Conservation (phyloP, 92 coral and sea anemone species). For the Palythoa grandiflora region DNA sequence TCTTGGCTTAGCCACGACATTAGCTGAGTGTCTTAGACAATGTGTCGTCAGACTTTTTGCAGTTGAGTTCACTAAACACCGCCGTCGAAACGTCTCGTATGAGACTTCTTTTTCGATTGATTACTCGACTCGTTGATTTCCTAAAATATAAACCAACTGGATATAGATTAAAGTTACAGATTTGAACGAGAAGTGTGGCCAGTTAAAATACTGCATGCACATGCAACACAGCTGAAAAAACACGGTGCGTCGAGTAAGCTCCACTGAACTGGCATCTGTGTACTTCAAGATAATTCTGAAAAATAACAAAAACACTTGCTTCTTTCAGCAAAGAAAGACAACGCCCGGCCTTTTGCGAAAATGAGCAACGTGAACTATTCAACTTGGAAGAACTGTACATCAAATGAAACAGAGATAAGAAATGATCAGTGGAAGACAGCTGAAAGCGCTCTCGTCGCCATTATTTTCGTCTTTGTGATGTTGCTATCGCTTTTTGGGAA, state of each 20-base stretch:
- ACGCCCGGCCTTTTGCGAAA: too few relatives aligned
- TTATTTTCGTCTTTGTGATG: slow-evolving; percentile 59
- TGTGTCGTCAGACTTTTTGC: slow-evolving; percentile 5
- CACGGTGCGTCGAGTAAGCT: slow-evolving; percentile 1
- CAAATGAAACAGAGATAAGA: neutral
- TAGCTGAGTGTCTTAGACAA: neutral
- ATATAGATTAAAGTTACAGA: neutral
- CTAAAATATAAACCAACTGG: neutral
- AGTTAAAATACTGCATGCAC: neutral
- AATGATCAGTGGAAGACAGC: neutral
- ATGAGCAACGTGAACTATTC: neutral
- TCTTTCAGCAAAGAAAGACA: neutral
- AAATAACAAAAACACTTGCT: neutral
- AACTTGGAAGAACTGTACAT: slow-evolving; percentile 7
- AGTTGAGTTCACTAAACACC: slow-evolving; percentile 7
- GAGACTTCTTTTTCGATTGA: neutral
- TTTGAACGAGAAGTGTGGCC: neutral
- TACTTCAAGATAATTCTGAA: too few relatives aligned
- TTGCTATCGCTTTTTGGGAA: slow-evolving; percentile 77
- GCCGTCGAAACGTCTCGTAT: neutral
- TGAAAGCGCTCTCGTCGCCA: slow-evolving; percentile 3
- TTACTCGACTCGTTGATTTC: neutral
- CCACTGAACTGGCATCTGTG: neutral
- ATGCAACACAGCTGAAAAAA: slow-evolving; percentile 20
- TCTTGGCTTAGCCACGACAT: too few relatives aligned